Conservation (phyloP, 1,140 invertebrate genomes). For the Piezodorus guildinii region DNA sequence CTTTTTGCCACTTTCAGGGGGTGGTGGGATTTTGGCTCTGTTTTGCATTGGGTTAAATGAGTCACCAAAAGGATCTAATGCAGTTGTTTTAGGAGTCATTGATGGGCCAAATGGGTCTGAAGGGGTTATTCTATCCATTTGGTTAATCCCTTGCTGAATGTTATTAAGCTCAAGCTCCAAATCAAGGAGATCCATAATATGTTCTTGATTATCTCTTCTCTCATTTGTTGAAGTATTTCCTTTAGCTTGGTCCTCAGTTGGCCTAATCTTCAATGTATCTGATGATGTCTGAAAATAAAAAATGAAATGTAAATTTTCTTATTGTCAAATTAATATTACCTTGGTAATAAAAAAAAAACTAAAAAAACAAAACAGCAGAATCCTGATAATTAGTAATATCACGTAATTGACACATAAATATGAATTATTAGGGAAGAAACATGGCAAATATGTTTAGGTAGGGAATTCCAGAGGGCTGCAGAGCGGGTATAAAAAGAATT, state of each 20-base stretch:
- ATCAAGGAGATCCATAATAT: conserved; percentile 52
- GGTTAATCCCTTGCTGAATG: conserved; percentile 74
- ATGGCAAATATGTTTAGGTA: too few relatives aligned
- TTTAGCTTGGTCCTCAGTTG: conserved; percentile 25
- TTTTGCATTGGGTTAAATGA: conserved; percentile 19
- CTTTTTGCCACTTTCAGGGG: conserved; percentile 30
- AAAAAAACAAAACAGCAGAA: too few relatives aligned
- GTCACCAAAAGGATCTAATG: conserved; percentile 28
- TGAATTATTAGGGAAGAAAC: too few relatives aligned
- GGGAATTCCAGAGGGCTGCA: too few relatives aligned
- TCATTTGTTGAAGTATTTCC: conserved; percentile 13
- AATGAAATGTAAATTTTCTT: neutral
- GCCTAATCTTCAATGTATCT: conserved; percentile 24
- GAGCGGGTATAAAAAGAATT: too few relatives aligned
- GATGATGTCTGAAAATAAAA: conserved; percentile 18
- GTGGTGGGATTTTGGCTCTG: conserved; percentile 34
- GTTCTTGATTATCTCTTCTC: conserved; percentile 16
- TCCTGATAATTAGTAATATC: too few relatives aligned
- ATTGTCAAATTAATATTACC: too few relatives aligned
- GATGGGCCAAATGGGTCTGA: conserved; percentile 46
- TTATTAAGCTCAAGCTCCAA: conserved; percentile 84
- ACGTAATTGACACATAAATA: too few relatives aligned
- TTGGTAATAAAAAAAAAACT: too few relatives aligned
- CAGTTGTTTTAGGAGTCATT: conserved; percentile 58
- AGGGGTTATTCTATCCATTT: conserved; percentile 75